Conservation (phyloP, 2,797 vertebrate species). For the Gymnoscopelus braueri region DNA sequence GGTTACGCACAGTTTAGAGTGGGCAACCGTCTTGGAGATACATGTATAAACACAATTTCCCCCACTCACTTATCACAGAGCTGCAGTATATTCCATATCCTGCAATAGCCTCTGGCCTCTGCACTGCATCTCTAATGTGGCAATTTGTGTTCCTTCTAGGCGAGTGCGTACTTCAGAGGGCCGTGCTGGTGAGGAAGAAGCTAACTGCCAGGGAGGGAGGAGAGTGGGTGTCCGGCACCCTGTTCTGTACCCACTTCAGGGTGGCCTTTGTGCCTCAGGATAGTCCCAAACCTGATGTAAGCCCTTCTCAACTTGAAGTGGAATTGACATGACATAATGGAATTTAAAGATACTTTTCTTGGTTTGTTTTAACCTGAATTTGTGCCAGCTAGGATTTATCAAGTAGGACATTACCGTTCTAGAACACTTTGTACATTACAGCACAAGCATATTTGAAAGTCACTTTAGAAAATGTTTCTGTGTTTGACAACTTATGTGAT, state of each 20-base stretch:
- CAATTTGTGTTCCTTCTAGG: slow-evolving; percentile 69
- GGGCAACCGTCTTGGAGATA: not conserved
- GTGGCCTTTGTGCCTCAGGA: slow-evolving; percentile 88
- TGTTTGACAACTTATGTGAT: too few species aligned
- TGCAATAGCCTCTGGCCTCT: not conserved
- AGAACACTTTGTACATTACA: too few species aligned
- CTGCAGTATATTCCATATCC: not conserved
- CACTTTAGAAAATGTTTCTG: too few species aligned
- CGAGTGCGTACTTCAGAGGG: slow-evolving; percentile 88
- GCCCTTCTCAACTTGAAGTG: slow-evolving; percentile 42
- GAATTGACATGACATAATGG: not conserved
- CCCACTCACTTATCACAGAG: not conserved
- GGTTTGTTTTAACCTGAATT: too few species aligned
- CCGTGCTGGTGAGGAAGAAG: slow-evolving; percentile 87
- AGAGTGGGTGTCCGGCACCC: slow-evolving; percentile 85
- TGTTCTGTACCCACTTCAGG: slow-evolving; percentile 91
- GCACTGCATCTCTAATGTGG: not conserved
- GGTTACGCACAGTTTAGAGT: slow-evolving; percentile 35
- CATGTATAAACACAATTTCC: not conserved
- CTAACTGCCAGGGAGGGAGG: slow-evolving; percentile 79
- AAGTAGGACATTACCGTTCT: too few species aligned
- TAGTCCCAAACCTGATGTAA: slow-evolving; percentile 77
- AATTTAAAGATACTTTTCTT: too few species aligned
- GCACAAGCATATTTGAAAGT: too few species aligned
- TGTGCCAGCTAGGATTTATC: too few species aligned